These are phyloP conservation scores for Cololabis saira DNA, from an alignment of 2,113 vertebrate genomes.

Conservation along the genomic window DNA sequence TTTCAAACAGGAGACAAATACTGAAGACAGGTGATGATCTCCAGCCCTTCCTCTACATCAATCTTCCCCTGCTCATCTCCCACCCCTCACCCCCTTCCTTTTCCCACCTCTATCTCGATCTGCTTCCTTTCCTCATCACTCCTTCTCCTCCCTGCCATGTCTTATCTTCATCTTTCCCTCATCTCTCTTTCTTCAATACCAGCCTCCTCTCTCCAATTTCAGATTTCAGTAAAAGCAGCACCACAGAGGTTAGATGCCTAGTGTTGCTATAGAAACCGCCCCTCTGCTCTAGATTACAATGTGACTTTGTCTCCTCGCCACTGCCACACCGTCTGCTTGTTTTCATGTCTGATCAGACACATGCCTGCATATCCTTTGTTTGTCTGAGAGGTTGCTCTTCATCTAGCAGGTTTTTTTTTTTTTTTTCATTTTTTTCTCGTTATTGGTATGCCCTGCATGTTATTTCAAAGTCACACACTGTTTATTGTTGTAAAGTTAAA, in stretches of 20 bases:
- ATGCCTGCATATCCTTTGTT: conserved; percentile 34
- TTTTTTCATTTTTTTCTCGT: background rate
- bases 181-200: conserved; percentile 57
- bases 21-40: conserved; percentile 71
- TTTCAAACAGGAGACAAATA: conserved; percentile 71
- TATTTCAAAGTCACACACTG: conserved; percentile 28
- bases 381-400: conserved; percentile 4
- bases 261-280: conserved; percentile 81
- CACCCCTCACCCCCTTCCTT: conserved; percentile 12
- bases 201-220: conserved; percentile 71
- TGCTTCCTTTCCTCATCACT: conserved; percentile 50
- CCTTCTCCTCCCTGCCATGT: conserved; percentile 39
- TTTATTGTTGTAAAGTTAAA: conserved; percentile 25
- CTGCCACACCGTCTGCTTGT: conserved; percentile 46
- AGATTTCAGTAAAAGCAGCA: conserved; percentile 69
- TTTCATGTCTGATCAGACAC: conserved; percentile 55
- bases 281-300: conserved; percentile 73
- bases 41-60: conserved; percentile 61
- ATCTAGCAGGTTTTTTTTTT: background rate
- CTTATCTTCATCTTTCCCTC: conserved; percentile 74
- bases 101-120: conserved; percentile 57
- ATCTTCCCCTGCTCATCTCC: conserved; percentile 55
- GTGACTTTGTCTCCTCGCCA: conserved; percentile 71
- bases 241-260: conserved; percentile 71
- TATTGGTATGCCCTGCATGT: background rate